Evolutionary conservation across 2,797 vertebrate species (phyloP).

Genomic region (Leuciscus waleckii): DNA sequence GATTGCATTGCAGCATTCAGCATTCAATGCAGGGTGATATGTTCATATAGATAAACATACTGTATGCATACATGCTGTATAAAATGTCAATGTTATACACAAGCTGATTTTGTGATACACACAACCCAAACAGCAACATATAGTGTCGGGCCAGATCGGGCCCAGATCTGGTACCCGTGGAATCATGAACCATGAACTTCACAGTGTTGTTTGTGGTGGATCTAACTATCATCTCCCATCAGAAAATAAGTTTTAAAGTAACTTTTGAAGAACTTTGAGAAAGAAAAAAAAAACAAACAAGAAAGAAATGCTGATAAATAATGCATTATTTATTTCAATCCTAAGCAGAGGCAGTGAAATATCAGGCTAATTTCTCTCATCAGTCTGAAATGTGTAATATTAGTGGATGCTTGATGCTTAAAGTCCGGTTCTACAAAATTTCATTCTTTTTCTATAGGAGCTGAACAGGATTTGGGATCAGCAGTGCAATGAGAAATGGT

Average conservation of each 20-base stretch:
- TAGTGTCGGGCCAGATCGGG: too few species aligned
- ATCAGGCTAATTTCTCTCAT: background rate
- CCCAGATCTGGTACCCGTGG: too few species aligned
- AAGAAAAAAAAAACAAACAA: background rate
- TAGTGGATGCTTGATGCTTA: conserved; percentile 68
- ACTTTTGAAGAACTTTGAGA: background rate
- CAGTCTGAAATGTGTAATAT: conserved; percentile 46
- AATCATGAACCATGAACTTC: background rate
- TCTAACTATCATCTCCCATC: background rate
- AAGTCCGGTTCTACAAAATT: conserved; percentile 65
- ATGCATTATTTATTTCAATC: background rate
- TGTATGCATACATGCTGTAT: background rate
- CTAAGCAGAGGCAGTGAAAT: conserved; percentile 6
- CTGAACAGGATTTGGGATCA: background rate
- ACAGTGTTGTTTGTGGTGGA: background rate
- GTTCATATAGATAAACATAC: background rate
- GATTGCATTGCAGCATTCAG: background rate
- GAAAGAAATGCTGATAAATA: conserved; percentile 15
- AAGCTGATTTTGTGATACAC: background rate
- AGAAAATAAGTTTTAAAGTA: background rate
- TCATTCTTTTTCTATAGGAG: conserved; percentile 48
- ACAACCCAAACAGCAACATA: background rate
- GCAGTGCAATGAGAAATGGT: background rate
- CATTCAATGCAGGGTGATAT: background rate
- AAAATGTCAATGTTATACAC: background rate